Evolutionary conservation across 2,797 vertebrate genomes (phyloP).

Genomic region (Liparis tanakae): DNA sequence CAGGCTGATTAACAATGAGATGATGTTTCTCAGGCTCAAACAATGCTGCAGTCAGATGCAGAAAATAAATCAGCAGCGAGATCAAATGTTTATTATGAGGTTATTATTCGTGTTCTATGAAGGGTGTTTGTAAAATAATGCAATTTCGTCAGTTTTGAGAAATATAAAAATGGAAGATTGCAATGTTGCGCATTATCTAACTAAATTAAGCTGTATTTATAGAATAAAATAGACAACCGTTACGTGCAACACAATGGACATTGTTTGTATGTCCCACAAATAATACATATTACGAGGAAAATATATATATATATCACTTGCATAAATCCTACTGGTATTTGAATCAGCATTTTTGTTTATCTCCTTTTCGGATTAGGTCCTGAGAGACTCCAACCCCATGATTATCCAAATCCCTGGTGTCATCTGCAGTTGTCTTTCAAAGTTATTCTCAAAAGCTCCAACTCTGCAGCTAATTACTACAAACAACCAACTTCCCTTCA

Average conservation of each 20-base stretch:
- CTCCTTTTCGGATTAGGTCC: constrained; percentile 80
- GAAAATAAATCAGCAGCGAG: constrained; percentile 67
- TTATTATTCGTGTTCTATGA: constrained; percentile 38
- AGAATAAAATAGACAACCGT: constrained; percentile 1
- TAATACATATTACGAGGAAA: constrained; percentile 8
- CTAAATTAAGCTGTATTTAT: constrained; percentile 4
- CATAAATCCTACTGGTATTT: constrained; percentile 62
- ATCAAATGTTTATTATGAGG: constrained; percentile 40
- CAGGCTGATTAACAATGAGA: constrained; percentile 72
- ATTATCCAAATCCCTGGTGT: constrained; percentile 79
- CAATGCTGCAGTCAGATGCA: constrained; percentile 56
- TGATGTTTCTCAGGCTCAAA: constrained; percentile 62
- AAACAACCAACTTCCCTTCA: constrained; percentile 71
- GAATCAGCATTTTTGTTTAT: constrained; percentile 80
- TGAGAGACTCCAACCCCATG: constrained; percentile 72
- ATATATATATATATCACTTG: constrained; percentile 35
- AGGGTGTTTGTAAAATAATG: constrained; percentile 17
- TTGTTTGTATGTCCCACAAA: background rate
- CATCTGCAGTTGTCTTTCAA: constrained; percentile 79
- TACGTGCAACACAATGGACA: background rate
- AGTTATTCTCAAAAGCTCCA: constrained; percentile 73
- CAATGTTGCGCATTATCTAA: constrained; percentile 13
- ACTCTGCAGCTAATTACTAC: constrained; percentile 76
- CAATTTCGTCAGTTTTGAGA: background rate
- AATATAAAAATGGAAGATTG: constrained; percentile 3